Percentiles rank a stretch among this genome's conserved stretches.
Evolutionary conservation across 2,797 vertebrate genomes (phyloP).

Genomic region (Sebastes nivosus): DNA sequence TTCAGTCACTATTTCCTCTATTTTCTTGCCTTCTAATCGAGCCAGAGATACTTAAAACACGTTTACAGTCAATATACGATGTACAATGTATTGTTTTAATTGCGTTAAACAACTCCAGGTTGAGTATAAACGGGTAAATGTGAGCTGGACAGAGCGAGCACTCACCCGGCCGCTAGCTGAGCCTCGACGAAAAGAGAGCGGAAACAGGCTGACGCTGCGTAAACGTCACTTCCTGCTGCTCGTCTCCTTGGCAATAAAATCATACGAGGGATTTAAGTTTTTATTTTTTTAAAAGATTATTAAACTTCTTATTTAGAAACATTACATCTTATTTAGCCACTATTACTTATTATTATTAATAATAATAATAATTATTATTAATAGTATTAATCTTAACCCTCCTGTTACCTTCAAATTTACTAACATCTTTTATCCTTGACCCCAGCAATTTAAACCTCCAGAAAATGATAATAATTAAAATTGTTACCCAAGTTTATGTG

Average conservation of each 20-base stretch:
- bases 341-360: no score
- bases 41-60: accelerated
- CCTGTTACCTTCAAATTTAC: no score
- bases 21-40: not conserved
- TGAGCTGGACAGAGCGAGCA: constrained; percentile 30
- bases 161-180: constrained; percentile 76
- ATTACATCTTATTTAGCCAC: not conserved
- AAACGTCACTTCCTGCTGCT: constrained; percentile 67
- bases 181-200: constrained; percentile 80
- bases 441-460: no score
- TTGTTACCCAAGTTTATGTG: no score
- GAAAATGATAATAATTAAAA: no score
- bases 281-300: accelerated
- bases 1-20: not conserved
- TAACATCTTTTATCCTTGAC: no score
- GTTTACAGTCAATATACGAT: accelerated
- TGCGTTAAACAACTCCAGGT: accelerated
- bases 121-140: not conserved
- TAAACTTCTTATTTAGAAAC: not conserved
- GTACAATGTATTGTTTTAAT: accelerated
- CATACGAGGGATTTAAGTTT: not conserved
- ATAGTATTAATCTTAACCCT: no score
- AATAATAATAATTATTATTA: no score
- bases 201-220: not conserved
- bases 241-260: not conserved